Conservation (phyloP, 1,140 invertebrate species). For the Bombus turneri region DNA sequence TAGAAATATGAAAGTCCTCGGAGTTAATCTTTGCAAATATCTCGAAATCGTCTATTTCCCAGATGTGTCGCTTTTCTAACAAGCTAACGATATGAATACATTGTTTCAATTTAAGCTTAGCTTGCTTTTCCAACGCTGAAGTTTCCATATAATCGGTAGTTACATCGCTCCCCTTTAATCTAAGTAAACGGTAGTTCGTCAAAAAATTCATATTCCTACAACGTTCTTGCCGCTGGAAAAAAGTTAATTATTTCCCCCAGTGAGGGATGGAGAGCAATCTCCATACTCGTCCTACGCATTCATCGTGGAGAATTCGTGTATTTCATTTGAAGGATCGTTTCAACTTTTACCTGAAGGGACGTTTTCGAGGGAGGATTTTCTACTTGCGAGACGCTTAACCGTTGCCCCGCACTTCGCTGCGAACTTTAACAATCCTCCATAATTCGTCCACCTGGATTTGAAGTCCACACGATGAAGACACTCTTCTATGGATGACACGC, state of each 20-base stretch:
- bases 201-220: slow-evolving; percentile 4
- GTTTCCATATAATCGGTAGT: background rate
- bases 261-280: slow-evolving; percentile 39
- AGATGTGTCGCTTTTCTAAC: too few species aligned
- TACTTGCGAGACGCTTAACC: slow-evolving; percentile 25
- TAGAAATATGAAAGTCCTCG: background rate
- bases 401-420: background rate
- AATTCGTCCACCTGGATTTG: slow-evolving; percentile 55
- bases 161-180: background rate
- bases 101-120: background rate
- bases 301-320: slow-evolving; percentile 43
- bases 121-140: background rate
- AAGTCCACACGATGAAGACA: slow-evolving; percentile 5
- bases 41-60: background rate
- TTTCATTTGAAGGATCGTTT: slow-evolving; percentile 46
- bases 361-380: slow-evolving; percentile 9
- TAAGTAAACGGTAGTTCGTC: background rate
- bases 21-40: background rate
- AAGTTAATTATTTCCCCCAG: slow-evolving; percentile 53
- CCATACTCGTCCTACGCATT: slow-evolving; percentile 34
- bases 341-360: slow-evolving; percentile 56
- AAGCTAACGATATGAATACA: too few species aligned
- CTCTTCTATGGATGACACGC: slow-evolving; percentile 20
- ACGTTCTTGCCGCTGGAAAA: background rate
- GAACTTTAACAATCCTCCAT: slow-evolving; percentile 56